Evolutionary conservation across 2,888 invertebrate species (phyloP).

Genomic region (Orchesellides sinensis): DNA sequence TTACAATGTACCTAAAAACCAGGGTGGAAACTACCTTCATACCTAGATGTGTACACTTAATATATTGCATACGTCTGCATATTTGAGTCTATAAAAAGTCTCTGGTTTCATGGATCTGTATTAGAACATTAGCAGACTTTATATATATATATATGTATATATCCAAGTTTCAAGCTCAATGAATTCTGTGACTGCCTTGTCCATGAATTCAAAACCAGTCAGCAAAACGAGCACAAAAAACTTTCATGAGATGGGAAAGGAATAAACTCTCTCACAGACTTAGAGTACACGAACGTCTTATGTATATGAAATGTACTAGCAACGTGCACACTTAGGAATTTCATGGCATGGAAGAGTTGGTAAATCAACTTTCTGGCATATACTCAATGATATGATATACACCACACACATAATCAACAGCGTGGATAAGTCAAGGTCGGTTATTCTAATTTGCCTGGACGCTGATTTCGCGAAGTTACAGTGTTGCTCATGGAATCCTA

Average conservation of each 20-base stretch:
- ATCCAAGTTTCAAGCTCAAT: constrained; percentile 33
- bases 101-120: constrained; percentile 13
- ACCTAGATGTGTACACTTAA: too few relatives aligned
- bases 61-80: too few relatives aligned
- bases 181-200: constrained; percentile 33
- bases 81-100: too few relatives aligned
- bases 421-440: constrained; percentile 68
- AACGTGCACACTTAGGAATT: constrained; percentile 15
- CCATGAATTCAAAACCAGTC: constrained; percentile 55
- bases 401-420: constrained; percentile 23
- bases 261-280: constrained; percentile 54
- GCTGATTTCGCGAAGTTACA: constrained; percentile 47
- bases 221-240: constrained; percentile 53
- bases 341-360: not conserved
- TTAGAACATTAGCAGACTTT: not conserved
- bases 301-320: not conserved
- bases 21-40: too few relatives aligned
- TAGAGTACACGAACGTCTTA: not conserved
- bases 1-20: too few relatives aligned
- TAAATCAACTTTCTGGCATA: not conserved
- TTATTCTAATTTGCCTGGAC: constrained; percentile 50
- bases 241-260: constrained; percentile 60
- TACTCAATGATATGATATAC: constrained; percentile 19
- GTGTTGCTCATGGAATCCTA: not conserved
- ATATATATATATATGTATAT: not conserved